A percentile compares a stretch with the other conserved stretches of the same genome.
phyloP scores from a whole-genome alignment of 2,888 invertebrate species.

The Hirtodrosophila confusa region DNA sequence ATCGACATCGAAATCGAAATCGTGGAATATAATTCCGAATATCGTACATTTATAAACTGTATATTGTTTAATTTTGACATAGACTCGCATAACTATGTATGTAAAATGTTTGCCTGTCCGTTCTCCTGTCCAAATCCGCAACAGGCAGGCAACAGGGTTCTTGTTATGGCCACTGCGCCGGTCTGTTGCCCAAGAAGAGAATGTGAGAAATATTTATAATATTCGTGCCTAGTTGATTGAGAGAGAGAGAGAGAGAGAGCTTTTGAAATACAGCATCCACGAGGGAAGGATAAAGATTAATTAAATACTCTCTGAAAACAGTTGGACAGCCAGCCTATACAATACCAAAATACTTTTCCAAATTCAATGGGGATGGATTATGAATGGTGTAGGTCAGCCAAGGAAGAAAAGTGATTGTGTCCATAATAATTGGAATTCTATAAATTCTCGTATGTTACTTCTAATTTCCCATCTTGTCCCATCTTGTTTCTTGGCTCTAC shows the following conservation, averaged over 20 bases:
- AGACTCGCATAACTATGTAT: neutral
- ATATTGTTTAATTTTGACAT: constrained; percentile 6
- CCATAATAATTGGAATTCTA: neutral
- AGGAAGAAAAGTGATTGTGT: constrained; percentile 9
- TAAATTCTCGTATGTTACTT: neutral
- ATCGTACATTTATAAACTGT: neutral
- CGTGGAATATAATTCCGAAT: neutral
- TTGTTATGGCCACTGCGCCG: constrained; percentile 40
- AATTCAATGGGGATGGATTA: neutral
- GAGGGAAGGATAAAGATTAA: neutral
- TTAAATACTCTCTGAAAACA: neutral
- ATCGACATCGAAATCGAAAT: neutral
- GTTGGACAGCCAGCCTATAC: neutral
- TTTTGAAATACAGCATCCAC: constrained; percentile 9
- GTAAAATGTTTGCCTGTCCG: neutral
- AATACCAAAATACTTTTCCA: too few species aligned
- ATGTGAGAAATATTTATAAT: neutral
- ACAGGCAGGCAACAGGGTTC: constrained; percentile 58
- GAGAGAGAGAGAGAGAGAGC: constrained; percentile 8
- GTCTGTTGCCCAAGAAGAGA: constrained; percentile 10
- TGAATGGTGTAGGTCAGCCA: constrained; percentile 22
- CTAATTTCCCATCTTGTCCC: too few species aligned
- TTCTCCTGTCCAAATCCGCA: constrained; percentile 32
- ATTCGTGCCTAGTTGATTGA: neutral
- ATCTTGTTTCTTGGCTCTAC: too few species aligned